Percentiles rank a stretch among this genome's conserved stretches.
Conservation (phyloP, 2,888 invertebrate genomes). For the Sthenelais limicola region DNA sequence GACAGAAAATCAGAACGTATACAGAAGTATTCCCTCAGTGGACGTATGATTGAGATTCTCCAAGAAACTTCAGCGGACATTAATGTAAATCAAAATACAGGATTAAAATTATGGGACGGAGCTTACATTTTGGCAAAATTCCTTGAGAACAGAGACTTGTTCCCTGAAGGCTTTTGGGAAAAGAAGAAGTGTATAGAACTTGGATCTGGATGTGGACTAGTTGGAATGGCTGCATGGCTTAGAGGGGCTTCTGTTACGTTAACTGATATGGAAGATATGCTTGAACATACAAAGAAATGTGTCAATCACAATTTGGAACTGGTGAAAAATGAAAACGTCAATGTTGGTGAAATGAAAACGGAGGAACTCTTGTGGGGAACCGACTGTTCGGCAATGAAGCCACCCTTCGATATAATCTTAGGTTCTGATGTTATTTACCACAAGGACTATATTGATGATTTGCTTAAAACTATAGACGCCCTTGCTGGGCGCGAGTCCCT, state of each 20-base stretch:
- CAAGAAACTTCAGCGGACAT: constrained; percentile 48
- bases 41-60: constrained; percentile 42
- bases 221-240: constrained; percentile 49
- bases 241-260: constrained; percentile 47
- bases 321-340: neutral
- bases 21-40: constrained; percentile 46
- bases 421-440: constrained; percentile 53
- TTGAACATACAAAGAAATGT: constrained; percentile 44
- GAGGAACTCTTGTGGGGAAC: constrained; percentile 40
- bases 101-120: constrained; percentile 53
- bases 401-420: constrained; percentile 46
- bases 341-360: neutral
- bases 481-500: constrained; percentile 39
- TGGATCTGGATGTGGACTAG: constrained; percentile 54
- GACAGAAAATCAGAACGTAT: constrained; percentile 8
- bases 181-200: constrained; percentile 50
- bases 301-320: constrained; percentile 40
- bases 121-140: constrained; percentile 50
- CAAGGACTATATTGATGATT: constrained; percentile 30
- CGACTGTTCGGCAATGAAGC: constrained; percentile 4
- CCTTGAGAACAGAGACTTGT: constrained; percentile 44
- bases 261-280: constrained; percentile 48
- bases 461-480: constrained; percentile 45
- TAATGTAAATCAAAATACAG: constrained; percentile 48
- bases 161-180: constrained; percentile 40